phyloP scores from a whole-genome alignment of 2,888 invertebrate genomes.

The Diachrysia chrysitis region DNA sequence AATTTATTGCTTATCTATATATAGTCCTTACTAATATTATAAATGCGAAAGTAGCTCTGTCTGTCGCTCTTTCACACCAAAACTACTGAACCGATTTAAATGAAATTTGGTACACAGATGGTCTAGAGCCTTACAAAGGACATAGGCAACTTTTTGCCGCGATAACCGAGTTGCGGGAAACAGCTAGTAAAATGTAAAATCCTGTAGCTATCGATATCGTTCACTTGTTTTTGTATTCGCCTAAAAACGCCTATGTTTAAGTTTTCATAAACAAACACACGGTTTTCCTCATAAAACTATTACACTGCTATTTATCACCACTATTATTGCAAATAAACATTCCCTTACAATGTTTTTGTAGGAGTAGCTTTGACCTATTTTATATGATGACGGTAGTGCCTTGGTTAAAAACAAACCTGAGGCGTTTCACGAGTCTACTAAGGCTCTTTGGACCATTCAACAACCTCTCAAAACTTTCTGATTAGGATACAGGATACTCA shows the following conservation, averaged over 20 bases:
- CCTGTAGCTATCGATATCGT: too few relatives aligned
- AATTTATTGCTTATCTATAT: too few relatives aligned
- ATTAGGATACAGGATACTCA: slow-evolving; percentile 2
- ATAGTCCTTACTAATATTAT: too few relatives aligned
- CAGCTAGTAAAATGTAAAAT: too few relatives aligned
- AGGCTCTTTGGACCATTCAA: background rate
- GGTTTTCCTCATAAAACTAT: background rate
- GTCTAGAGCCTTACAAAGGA: too few relatives aligned
- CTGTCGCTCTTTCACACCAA: too few relatives aligned
- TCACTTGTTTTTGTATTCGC: too few relatives aligned
- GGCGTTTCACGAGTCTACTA: background rate
- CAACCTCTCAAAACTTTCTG: slow-evolving; percentile 3
- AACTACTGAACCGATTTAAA: too few relatives aligned
- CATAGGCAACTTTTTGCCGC: too few relatives aligned
- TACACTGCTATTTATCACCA: background rate
- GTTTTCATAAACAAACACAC: background rate
- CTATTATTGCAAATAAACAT: slow-evolving; percentile 4
- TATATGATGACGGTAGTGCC: background rate
- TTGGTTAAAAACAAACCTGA: background rate
- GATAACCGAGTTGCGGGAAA: too few relatives aligned
- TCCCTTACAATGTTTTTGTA: background rate
- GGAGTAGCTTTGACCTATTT: background rate
- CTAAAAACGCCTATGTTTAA: background rate
- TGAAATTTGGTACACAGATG: too few relatives aligned
- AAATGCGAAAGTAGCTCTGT: too few relatives aligned